Percentiles rank a stretch among this genome's conserved stretches.
Evolutionary conservation across 92 coral and sea anemone species (phyloP).

Genomic region (Paragorgia papillata): DNA sequence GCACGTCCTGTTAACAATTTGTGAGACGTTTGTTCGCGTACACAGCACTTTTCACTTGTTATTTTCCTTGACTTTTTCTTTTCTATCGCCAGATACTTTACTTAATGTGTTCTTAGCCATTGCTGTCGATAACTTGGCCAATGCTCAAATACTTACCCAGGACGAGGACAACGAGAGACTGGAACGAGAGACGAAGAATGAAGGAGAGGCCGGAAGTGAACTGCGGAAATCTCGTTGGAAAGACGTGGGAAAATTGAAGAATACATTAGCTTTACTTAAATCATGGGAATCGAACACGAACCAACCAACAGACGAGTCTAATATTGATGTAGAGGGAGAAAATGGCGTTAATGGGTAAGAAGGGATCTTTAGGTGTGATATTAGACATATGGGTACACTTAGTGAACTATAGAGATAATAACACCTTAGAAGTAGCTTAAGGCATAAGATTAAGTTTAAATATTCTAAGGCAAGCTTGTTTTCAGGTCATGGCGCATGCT

Average conservation of each 20-base stretch:
- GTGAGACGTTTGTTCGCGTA: too few species aligned
- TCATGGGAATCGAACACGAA: slow-evolving; percentile 4
- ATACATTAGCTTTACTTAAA: slow-evolving; percentile 5
- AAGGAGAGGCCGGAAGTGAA: slow-evolving; percentile 30
- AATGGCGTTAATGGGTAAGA: slow-evolving; percentile 33
- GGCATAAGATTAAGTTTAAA: too few species aligned
- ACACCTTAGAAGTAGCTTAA: too few species aligned
- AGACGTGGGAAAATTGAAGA: slow-evolving; percentile 16
- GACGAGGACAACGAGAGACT: slow-evolving; percentile 87
- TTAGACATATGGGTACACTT: too few species aligned
- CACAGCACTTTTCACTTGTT: too few species aligned
- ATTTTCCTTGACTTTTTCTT: background rate
- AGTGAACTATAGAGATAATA: too few species aligned
- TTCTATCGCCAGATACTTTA: slow-evolving; percentile 73
- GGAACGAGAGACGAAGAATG: slow-evolving; percentile 65
- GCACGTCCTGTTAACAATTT: too few species aligned
- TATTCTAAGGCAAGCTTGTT: too few species aligned
- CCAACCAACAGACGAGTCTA: slow-evolving; percentile 39
- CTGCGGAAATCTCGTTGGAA: slow-evolving; percentile 20
- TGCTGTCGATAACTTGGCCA: slow-evolving; percentile 99
- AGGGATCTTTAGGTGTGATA: too few species aligned
- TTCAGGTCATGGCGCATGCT: too few species aligned
- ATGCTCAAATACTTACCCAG: slow-evolving; percentile 91
- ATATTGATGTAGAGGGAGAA: slow-evolving; percentile 43
- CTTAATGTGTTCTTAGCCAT: slow-evolving; percentile 96